A percentile compares a stretch with the other conserved stretches of the same genome.
These are phyloP conservation scores for Halcyon leucocephala DNA, from an alignment of 2,797 vertebrate species.

Conservation along the genomic window DNA sequence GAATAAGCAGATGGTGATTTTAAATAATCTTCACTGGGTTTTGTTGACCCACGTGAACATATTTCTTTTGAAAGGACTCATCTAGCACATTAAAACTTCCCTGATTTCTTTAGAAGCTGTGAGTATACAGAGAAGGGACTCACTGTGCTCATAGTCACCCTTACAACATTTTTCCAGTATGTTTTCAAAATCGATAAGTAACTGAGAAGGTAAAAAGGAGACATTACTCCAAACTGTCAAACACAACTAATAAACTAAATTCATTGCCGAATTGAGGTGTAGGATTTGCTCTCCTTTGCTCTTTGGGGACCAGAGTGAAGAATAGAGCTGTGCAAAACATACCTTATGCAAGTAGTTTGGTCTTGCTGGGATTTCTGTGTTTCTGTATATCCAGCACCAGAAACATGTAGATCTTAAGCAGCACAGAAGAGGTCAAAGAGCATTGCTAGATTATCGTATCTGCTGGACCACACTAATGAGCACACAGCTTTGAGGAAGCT, in stretches of 20 bases:
- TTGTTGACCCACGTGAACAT: neutral
- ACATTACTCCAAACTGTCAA: neutral
- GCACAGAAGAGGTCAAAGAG: neutral
- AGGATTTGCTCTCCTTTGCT: neutral
- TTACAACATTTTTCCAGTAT: neutral
- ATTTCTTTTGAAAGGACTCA: neutral
- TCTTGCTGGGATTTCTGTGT: neutral
- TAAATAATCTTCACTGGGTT: neutral
- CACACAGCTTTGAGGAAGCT: neutral
- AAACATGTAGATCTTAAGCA: neutral
- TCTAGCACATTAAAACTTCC: neutral
- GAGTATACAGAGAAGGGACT: neutral
- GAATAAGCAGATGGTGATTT: slow-evolving; percentile 36
- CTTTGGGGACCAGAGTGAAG: neutral
- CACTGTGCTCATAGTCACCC: neutral
- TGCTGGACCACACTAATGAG: neutral
- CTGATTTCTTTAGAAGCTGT: neutral
- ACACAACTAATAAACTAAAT: neutral
- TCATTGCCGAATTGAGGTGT: neutral
- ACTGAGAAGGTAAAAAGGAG: neutral
- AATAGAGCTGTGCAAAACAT: neutral
- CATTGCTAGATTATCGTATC: neutral
- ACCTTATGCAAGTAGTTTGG: neutral
- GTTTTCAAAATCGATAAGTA: neutral
- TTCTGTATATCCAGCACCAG: neutral